Base-by-base conservation (phyloP, 2,113 vertebrate species). In the Cephalopholis sonnerati region DNA sequence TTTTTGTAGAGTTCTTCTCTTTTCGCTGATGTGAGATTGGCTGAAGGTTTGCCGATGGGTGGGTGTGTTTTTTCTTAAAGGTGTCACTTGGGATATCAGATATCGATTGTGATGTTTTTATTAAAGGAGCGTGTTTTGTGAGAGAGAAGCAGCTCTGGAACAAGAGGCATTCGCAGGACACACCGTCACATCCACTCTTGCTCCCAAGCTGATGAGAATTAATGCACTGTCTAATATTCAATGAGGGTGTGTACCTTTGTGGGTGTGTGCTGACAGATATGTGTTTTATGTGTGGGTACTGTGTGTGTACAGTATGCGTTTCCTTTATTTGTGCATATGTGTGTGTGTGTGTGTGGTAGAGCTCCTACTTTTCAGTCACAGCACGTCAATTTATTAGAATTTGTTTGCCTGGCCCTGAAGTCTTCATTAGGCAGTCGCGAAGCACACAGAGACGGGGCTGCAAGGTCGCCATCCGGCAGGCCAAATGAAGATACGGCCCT, bases 331-430 rank as follows among this genome's bases (percentile, higher is more conserved):
- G 36, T 69, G 27, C 4, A 2, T n/a, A n/a, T 36, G 32, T 36
- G 11, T 65, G 27, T 69, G 65, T 53, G 55, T 69, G 48, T 73
- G 58, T 77, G 77, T 24, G 53, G 73, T 77, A 74, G 54, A 93
- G 81, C 85, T 84, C 68, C 69, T 88, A 74, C 91, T 94, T 93
- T 93, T 90, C 83, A 92, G 91, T 93, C 90, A 88, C 72, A 72
- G 86, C 80, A 85, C 77, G 24, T 76, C 90, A 87, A 91, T 95
- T 92, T 95, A 92, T 95, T 94, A 81, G 90, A 93, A 94, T 94
- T 93, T 94, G 89, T 93, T 92, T 93, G 85, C 78, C 89, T 81
- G 93, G 88, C 89, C 92, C 90, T 94, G 93, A 95, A 94, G 94
- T 93, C 94, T 95, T 95, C 89, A 95, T 95, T 95, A 93, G 73